phyloP scores from a whole-genome alignment of 2,888 invertebrate genomes.

The Acrocera orbiculus region DNA sequence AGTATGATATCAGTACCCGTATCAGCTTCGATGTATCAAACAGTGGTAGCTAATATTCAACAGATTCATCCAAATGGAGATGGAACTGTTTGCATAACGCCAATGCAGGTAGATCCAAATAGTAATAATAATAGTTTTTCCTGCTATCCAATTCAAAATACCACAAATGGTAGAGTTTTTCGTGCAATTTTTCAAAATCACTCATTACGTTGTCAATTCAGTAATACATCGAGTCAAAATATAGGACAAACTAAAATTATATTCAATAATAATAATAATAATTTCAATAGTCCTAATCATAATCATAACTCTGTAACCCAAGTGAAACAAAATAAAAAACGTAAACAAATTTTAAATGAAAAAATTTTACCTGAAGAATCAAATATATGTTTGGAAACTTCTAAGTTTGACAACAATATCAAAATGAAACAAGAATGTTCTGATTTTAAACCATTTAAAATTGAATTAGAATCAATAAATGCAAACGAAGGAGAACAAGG shows the following conservation, averaged over 20 bases:
- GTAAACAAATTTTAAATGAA: conserved; percentile 6
- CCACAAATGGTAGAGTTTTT: conserved; percentile 8
- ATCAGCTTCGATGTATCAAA: conserved; percentile 89
- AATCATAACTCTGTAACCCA: conserved; percentile 6
- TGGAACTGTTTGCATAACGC: conserved; percentile 67
- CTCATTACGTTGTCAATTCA: conserved; percentile 20
- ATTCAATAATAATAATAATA: conserved; percentile 5
- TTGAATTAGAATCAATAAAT: conserved; percentile 7
- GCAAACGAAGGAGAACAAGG: neutral
- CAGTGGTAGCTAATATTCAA: conserved; percentile 82
- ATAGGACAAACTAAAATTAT: conserved; percentile 4
- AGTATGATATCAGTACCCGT: conserved; percentile 94
- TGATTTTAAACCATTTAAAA: conserved; percentile 6
- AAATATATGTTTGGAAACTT: neutral
- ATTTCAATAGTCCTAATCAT: conserved; percentile 6
- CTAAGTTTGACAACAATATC: neutral
- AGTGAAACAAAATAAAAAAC: conserved; percentile 6
- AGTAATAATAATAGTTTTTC: conserved; percentile 15
- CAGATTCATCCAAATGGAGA: conserved; percentile 53
- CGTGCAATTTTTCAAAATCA: conserved; percentile 13
- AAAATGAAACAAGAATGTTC: no score
- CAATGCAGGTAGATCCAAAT: conserved; percentile 53
- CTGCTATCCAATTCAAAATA: neutral
- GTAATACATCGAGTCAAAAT: conserved; percentile 20
- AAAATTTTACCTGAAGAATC: neutral